Evolutionary conservation across 2,888 invertebrate genomes (phyloP).

Genomic region (Spodoptera littoralis): DNA sequence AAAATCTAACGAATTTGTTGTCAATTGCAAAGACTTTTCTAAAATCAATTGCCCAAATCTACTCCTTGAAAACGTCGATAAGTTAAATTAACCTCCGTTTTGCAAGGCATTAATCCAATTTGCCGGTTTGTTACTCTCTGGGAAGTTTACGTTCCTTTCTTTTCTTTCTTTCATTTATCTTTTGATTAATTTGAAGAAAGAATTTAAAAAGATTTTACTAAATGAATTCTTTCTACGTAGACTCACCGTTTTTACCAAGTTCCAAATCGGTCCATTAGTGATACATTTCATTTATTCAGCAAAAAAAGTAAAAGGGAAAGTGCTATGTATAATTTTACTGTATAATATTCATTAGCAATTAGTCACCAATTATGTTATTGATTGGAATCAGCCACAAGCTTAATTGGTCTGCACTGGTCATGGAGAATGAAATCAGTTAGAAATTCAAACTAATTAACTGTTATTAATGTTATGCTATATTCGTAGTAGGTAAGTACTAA

Average conservation of each 20-base stretch:
- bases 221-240: not conserved
- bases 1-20: constrained; percentile 1
- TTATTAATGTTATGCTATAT: too few relatives aligned
- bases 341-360: too few relatives aligned
- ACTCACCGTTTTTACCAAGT: not conserved
- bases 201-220: constrained; percentile 27
- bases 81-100: constrained; percentile 52
- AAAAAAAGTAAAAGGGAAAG: too few relatives aligned
- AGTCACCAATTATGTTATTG: too few relatives aligned
- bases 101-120: constrained; percentile 61
- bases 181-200: constrained; percentile 47
- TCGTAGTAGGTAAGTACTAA: too few relatives aligned
- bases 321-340: too few relatives aligned
- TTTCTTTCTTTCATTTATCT: constrained; percentile 40
- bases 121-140: constrained; percentile 55
- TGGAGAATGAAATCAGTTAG: too few relatives aligned
- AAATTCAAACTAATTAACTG: too few relatives aligned
- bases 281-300: too few relatives aligned
- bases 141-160: constrained; percentile 38
- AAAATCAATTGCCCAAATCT: constrained; percentile 18
- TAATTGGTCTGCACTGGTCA: too few relatives aligned
- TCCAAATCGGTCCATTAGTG: too few relatives aligned
- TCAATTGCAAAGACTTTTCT: constrained; percentile 6
- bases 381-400: too few relatives aligned
- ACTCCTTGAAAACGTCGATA: constrained; percentile 27